Evolutionary conservation across 2,888 invertebrate species (phyloP), one percentile per base, ranked within the genome.

Genomic region (Euphydryas editha): DNA sequence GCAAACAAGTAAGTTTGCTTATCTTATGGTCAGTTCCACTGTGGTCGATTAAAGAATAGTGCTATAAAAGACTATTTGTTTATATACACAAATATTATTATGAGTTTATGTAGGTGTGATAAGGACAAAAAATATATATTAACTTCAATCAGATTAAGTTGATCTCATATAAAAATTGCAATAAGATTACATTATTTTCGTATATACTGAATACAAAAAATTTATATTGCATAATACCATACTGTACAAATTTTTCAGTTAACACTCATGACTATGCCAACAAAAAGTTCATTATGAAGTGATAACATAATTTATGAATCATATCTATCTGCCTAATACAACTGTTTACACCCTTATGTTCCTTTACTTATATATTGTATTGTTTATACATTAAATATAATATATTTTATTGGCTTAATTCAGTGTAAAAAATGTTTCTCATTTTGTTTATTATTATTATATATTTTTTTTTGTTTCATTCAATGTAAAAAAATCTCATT

Each of bases 1-100:
- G 84, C 82, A 90, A 87, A 81, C 88, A 90, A 90, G 89, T 92
- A 86, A 81, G 73, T 73, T 72, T 66, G 62, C 65, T 73, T 73
- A 72, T 75, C 67, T 59, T 67, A 67, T 47, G 46, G 30, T 54
- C 47, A 65, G 66, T 70, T 67, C 17, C 70, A 63, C 63, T 30
- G 46, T 62, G 21, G 21, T 36, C n/a, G 37, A 57, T 62, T 11
- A 20, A 51, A 60, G 39, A 61, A 47, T 46, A 30, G 8, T 30
- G 6, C 21, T 17, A n/a, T 30, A 36, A 42, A 21, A 57, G 42
- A 57, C 42, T 54, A 54, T 30, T 36, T 54, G 54, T 54, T 54
- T 54, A 36, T 36, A 10, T 54, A 18, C 17, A 17, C 17, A 30
- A 1, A 30, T 36, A 24, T 51, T 54, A 4, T 51, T 6, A 13